Evolutionary conservation across 2,888 invertebrate genomes (phyloP), one percentile per base, ranked within the genome.

Genomic region (Macropis europaea): DNA sequence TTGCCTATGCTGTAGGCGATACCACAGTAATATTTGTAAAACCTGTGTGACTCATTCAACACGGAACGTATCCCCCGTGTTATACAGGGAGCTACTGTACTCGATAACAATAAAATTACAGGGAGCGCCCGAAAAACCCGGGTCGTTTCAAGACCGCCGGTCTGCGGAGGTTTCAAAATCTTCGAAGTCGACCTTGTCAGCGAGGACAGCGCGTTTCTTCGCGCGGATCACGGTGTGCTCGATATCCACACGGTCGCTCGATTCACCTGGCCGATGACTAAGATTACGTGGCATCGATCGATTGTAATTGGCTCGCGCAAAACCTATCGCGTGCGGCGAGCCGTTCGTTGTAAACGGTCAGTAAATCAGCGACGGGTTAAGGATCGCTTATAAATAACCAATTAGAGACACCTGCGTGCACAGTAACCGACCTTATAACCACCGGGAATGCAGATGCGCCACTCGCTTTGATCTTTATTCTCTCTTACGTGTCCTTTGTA

Each of bases 371-470:
- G 63, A 2, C 79, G 79, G 77, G 75, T 79, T 82, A 83, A 83
- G 80, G 82, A 84, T 85, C 79, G 82, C 82, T 86, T 89, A 88
- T 88, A 88, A 87, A 88, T 88, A 86, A 87, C 86, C 89, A 88
- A 89, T 89, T 88, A 89, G 85, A 87, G 85, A 88, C 89, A 88
- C 88, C 88, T 88, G 89, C 87, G 79, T 53, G 69, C 48, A 11
- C 32, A 38, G 48, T 40, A 57, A 66, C 47, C 81, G 76, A 72
- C 73, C 81, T 76, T 79, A 62, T 60, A 71, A 67, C 76, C 71
- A 57, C 34, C 15, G 42, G 80, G 81, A 81, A 81, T 81, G 81
- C 81, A 81, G 81, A 81, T 81, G 78, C 77, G 76, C 80, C 67
- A 76, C 32, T 30, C 64, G 81, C 81, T 81, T 81, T 81, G 80